Base-by-base conservation (phyloP, 2,888 invertebrate species). In the Ganaspis brasiliensis region DNA sequence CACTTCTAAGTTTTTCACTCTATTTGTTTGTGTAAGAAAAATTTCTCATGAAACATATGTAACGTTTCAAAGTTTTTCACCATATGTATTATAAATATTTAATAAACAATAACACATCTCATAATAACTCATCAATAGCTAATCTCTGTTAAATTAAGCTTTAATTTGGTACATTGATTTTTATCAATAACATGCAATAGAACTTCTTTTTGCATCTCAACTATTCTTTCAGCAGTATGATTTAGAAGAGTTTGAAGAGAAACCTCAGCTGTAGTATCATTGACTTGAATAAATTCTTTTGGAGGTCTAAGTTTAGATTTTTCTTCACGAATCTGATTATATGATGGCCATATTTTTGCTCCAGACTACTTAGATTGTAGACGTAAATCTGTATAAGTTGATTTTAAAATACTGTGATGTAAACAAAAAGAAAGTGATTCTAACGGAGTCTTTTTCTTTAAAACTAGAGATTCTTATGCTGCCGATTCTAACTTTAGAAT, bases 201-300 rank as follows among this genome's bases (percentile, higher is more conserved):
- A 16, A 73, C 63, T 76, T 76, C 72, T 21, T 72, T 35, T 76
- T 76, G 72, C 61, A 73, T 49, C 57, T 76, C 16, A 45, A 72
- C 37, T 49, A 73, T 76, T 63, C 72, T 52, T 76, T 76, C 37
- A 14, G 72, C 72, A 49, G 76, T 76, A 49, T 74, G 74, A 63
- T 74, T 52, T 63, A 63, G 61, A 26, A 63, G 63, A 24, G 45
- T 57, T 73, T 73, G 57, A 59, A 73, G 73, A 40, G 37, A 9
- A 73, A 73, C 73, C 21, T 73, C 10, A 73, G 40, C 73, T 61
- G 45, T 19, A 73, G 26, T 40, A 40, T 61, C 31, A 73, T 73
- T 45, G n/a, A 73, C 26, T 59, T 37, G 26, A 59, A 73, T 73
- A 12, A 73, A 40, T 73, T 61, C 61, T 73, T 73, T 61, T 49